phyloP scores from a whole-genome alignment of 2,888 invertebrate genomes.

The Spodoptera picta region DNA sequence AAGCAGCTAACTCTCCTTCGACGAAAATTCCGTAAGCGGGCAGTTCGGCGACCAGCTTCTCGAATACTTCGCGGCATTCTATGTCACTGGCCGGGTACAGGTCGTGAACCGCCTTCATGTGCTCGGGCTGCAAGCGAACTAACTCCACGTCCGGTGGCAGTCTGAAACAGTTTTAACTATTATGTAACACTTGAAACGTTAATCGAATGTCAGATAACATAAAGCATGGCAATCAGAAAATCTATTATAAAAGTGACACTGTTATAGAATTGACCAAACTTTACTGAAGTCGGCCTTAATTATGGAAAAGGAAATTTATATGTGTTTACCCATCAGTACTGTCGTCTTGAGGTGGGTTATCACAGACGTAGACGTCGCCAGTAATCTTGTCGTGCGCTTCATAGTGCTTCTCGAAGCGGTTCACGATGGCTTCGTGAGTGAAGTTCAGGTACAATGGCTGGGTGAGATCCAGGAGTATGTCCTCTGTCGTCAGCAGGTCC shows the following conservation, averaged over 20 bases:
- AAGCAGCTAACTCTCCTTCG: slow-evolving; percentile 93
- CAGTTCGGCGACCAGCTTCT: slow-evolving; percentile 92
- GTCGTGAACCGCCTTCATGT: slow-evolving; percentile 95
- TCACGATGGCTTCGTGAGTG: slow-evolving; percentile 94
- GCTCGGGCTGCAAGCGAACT: slow-evolving; percentile 92
- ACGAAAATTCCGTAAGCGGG: slow-evolving; percentile 95
- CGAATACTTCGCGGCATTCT: slow-evolving; percentile 95
- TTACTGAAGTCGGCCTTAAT: no score
- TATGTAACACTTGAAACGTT: not conserved
- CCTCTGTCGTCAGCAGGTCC: slow-evolving; percentile 92
- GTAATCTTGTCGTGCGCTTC: slow-evolving; percentile 94
- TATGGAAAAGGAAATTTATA: not conserved
- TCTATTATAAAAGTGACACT: no score
- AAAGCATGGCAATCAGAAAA: not conserved
- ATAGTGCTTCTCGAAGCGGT: slow-evolving; percentile 90
- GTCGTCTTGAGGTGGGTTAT: slow-evolving; percentile 89
- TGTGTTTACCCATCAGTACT: slow-evolving; percentile 88
- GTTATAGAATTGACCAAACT: no score
- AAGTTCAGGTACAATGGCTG: slow-evolving; percentile 95
- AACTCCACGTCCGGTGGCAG: slow-evolving; percentile 92
- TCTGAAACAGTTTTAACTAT: slow-evolving; percentile 61
- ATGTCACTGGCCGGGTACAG: slow-evolving; percentile 96
- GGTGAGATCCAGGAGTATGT: slow-evolving; percentile 93
- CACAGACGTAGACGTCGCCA: slow-evolving; percentile 94
- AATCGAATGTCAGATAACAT: no score